Conservation (phyloP, 1,140 invertebrate genomes). For the Maniola jurtina region DNA sequence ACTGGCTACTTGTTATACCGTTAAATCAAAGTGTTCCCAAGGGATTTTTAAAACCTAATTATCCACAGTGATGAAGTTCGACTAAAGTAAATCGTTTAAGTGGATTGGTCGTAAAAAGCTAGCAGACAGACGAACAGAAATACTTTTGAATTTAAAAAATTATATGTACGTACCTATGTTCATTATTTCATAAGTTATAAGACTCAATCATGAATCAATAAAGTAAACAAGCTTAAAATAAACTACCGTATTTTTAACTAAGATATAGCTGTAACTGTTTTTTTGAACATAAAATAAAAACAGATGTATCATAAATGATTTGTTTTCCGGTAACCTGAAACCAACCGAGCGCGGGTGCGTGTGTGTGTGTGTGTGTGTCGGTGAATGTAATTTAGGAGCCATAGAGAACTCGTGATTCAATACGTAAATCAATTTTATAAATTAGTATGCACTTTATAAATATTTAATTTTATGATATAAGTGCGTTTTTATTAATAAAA, state of each 20-base stretch:
- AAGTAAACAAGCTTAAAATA: neutral
- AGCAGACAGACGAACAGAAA: too few relatives aligned
- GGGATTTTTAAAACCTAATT: too few relatives aligned
- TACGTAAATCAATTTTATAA: neutral
- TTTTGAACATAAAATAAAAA: slow-evolving; percentile 1
- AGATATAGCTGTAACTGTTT: neutral
- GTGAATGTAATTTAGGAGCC: slow-evolving; percentile 2
- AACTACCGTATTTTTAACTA: neutral
- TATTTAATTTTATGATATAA: neutral
- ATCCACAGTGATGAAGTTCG: too few relatives aligned
- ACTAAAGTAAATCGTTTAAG: too few relatives aligned
- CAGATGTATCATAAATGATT: slow-evolving; percentile 1
- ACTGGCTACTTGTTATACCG: too few relatives aligned
- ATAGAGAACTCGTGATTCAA: neutral
- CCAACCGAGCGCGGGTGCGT: neutral
- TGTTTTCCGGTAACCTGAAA: slow-evolving; percentile 3
- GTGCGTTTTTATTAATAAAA: neutral
- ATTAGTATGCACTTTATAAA: neutral
- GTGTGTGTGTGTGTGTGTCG: slow-evolving; percentile 1
- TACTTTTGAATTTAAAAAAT: too few relatives aligned
- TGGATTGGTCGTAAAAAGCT: too few relatives aligned
- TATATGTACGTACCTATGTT: too few relatives aligned
- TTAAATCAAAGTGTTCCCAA: too few relatives aligned
- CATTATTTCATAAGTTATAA: too few relatives aligned
- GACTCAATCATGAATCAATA: neutral